Evolutionary conservation across 2,888 invertebrate species (phyloP).

Genomic region (Artemia sp.): DNA sequence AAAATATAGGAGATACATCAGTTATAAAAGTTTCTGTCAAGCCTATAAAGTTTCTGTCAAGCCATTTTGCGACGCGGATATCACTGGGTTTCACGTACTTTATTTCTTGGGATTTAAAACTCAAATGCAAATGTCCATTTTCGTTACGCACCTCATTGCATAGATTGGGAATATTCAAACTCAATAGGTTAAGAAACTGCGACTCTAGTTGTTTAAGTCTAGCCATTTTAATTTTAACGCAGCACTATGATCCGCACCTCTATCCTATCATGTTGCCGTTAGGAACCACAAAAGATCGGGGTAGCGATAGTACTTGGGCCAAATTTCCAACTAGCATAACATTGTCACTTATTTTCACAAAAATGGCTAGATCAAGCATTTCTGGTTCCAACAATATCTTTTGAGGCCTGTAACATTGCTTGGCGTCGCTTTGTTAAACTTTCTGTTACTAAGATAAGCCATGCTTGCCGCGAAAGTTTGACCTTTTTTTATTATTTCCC

Average conservation of each 20-base stretch:
- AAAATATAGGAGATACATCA: too few relatives aligned
- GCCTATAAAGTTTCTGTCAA: too few relatives aligned
- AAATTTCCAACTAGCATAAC: constrained; percentile 2
- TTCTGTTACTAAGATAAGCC: not conserved
- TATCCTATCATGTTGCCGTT: too few relatives aligned
- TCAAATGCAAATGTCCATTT: constrained; percentile 6
- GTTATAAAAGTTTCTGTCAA: too few relatives aligned
- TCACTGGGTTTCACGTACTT: not conserved
- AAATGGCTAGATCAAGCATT: not conserved
- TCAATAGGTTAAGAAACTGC: not conserved
- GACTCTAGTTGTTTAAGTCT: too few relatives aligned
- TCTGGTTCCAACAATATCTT: not conserved
- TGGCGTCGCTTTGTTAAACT: constrained; percentile 1
- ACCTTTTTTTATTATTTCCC: not conserved
- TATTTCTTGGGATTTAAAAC: not conserved
- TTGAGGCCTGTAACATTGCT: not conserved
- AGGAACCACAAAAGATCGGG: not conserved
- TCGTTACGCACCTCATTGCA: constrained; percentile 7
- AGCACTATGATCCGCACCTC: too few relatives aligned
- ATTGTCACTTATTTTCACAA: not conserved
- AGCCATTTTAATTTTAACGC: too few relatives aligned
- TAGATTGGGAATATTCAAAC: constrained; percentile 5
- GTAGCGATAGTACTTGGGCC: not conserved
- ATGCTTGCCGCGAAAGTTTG: not conserved
- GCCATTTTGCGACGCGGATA: not conserved